These are phyloP conservation scores for Drosophila sulfurigaster DNA, from an alignment of 1,140 invertebrate species.

Conservation along the genomic window DNA sequence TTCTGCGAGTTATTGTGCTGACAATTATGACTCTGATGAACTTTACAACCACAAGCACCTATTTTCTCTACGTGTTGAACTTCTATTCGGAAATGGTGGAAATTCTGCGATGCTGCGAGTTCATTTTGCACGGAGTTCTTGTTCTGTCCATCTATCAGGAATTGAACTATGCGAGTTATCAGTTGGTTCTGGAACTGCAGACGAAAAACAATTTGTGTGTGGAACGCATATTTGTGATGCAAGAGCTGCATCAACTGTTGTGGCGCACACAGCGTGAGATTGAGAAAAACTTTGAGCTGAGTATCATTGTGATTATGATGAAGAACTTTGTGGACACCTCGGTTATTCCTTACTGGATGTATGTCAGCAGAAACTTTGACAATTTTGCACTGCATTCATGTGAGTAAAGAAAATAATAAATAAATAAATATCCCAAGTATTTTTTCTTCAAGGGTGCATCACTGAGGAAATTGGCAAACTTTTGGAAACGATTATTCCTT, in stretches of 20 bases:
- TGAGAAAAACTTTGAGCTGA: slow-evolving; percentile 20
- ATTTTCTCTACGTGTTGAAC: slow-evolving; percentile 6
- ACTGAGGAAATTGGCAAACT: slow-evolving; percentile 22
- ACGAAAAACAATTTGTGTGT: no score
- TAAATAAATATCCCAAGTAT: background rate
- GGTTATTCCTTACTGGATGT: slow-evolving; percentile 35
- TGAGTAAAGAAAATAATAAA: background rate
- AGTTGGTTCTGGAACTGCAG: background rate
- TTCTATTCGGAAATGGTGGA: slow-evolving; percentile 38
- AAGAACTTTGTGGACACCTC: slow-evolving; percentile 38
- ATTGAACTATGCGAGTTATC: background rate
- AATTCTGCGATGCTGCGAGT: slow-evolving; percentile 31
- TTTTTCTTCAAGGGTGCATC: slow-evolving; percentile 1
- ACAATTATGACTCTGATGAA: slow-evolving; percentile 10
- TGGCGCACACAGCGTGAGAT: slow-evolving; percentile 31
- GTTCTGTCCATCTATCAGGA: slow-evolving; percentile 31
- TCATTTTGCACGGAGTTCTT: slow-evolving; percentile 17
- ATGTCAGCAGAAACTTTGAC: background rate
- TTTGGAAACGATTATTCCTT: slow-evolving; percentile 13
- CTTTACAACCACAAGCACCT: background rate
- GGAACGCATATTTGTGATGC: slow-evolving; percentile 5
- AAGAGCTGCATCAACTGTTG: slow-evolving; percentile 30
- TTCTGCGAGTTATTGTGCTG: slow-evolving; percentile 10
- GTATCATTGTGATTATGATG: slow-evolving; percentile 22
- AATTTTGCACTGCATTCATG: slow-evolving; percentile 15